Evolutionary conservation across 2,888 invertebrate species (phyloP), one percentile per base, ranked within the genome.

Genomic region (Stomorhina lunata): DNA sequence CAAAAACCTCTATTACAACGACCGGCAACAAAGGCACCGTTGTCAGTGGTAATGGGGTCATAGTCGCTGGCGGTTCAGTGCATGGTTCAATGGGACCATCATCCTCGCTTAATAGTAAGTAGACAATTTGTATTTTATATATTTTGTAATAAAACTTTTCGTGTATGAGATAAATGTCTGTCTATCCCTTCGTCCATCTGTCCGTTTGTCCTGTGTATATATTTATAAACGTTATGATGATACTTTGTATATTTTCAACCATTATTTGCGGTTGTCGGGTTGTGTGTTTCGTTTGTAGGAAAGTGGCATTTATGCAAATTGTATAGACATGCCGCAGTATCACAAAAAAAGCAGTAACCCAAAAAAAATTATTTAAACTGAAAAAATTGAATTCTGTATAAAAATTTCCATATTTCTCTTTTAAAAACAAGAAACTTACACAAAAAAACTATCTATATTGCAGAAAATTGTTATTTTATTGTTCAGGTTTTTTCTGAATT

Each of bases 61-160:
- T 89, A 86, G 88, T 89, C 48, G 85, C 88, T 71, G 89, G 88
- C 73, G 88, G 89, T 22, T 71, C 78, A 34, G 17, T 71, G 10
- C 78, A 71, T 63, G 68, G 87, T 85, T 75, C 82, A 59, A 78
- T 82, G 84, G 87, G 85, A 76, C 88, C 88, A 84, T 88, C 87
- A 85, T 89, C 90, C 85, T 86, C 87, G 83, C 86, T 89, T 85
- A 90, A 90, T 84, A 87, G 90, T 90, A 85, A 90, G 89, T 89
- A 72, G 22, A 79, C 57, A 34, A 37, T 22, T 61, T 55, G 5
- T 37, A 37, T 59, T 32, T 2, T 32, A 45, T 45, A 22, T 25
- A 48, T 45, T 6, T 37, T 12, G 2, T 20, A 37, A 50, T 20
- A 7, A 34, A n/a, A 43, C 45, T 40, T 45, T 45, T 57, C 12